phyloP scores from a whole-genome alignment of 2,113 vertebrate genomes.

The Phalacrocorax carbo region DNA sequence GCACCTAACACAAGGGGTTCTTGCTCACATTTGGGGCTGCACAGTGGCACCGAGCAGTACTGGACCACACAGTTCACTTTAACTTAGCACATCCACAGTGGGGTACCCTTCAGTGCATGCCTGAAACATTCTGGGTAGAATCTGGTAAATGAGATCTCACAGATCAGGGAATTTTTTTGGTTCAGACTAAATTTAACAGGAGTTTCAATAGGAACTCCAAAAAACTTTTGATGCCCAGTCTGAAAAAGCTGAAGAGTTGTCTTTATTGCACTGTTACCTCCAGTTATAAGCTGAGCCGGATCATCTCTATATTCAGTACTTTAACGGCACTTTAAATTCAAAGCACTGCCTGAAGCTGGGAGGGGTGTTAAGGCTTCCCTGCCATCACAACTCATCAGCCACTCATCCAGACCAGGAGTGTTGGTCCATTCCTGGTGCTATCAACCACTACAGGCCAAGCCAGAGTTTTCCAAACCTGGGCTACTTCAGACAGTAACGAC shows the following conservation, averaged over 20 bases:
- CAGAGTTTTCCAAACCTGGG: neutral
- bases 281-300: neutral
- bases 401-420: neutral
- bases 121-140: neutral
- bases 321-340: neutral
- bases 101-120: neutral
- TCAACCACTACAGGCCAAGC: neutral
- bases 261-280: neutral
- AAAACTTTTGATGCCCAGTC: neutral
- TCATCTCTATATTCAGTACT: neutral
- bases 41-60: neutral
- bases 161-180: neutral
- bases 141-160: neutral
- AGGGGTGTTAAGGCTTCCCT: neutral
- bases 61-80: neutral
- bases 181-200: neutral
- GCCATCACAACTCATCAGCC: neutral
- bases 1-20: neutral
- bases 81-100: neutral
- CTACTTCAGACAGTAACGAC: neutral
- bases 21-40: neutral
- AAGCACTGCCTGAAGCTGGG: neutral
- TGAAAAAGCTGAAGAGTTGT: neutral
- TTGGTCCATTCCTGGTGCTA: neutral
- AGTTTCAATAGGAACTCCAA: neutral